phyloP scores from a whole-genome alignment of 2,888 invertebrate genomes.

The Plusia festucae region DNA sequence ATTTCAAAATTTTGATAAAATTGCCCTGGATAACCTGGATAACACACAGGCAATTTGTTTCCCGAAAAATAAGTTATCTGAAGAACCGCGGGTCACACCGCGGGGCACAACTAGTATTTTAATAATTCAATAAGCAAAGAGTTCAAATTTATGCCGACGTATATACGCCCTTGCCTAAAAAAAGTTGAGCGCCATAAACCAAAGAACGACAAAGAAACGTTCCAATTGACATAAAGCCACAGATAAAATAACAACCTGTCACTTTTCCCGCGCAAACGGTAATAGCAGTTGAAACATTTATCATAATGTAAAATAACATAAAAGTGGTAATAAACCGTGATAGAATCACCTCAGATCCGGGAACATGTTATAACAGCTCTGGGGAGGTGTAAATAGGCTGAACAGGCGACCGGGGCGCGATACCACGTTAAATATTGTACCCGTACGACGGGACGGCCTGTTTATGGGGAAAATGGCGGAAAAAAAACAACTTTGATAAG shows the following conservation, averaged over 20 bases:
- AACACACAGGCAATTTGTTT: too few relatives aligned
- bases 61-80: too few relatives aligned
- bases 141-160: not conserved
- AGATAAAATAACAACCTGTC: slow-evolving; percentile 30
- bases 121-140: not conserved
- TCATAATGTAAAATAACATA: slow-evolving; percentile 29
- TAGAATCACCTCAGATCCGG: slow-evolving; percentile 31
- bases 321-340: slow-evolving; percentile 40
- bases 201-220: slow-evolving; percentile 11
- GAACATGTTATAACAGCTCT: slow-evolving; percentile 45
- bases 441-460: slow-evolving; percentile 17
- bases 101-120: too few relatives aligned
- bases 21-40: too few relatives aligned
- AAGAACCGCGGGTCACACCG: too few relatives aligned
- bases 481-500: slow-evolving; percentile 34
- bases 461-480: slow-evolving; percentile 31
- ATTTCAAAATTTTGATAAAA: too few relatives aligned
- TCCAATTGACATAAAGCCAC: not conserved
- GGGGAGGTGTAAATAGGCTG: slow-evolving; percentile 51
- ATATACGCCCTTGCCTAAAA: not conserved
- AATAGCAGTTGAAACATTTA: slow-evolving; percentile 36
- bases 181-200: not conserved
- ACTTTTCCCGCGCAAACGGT: slow-evolving; percentile 36
- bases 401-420: slow-evolving; percentile 37
- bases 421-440: slow-evolving; percentile 48